Conservation (phyloP, 1,140 invertebrate species). For the Procambarus virginalis region DNA sequence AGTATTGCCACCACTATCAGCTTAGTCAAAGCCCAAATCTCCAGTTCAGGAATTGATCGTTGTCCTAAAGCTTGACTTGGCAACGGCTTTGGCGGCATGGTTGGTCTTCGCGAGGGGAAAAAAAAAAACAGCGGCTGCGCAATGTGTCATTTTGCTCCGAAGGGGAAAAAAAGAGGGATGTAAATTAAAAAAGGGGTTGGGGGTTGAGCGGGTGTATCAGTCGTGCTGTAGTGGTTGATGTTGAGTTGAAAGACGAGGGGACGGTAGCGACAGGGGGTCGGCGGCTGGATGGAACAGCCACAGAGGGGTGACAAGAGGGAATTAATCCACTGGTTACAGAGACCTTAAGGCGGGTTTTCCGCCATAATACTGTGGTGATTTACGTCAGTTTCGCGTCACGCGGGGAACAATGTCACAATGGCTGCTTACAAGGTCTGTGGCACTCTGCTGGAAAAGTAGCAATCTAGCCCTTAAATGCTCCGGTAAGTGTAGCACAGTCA, state of each 20-base stretch:
- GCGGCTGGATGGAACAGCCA: too few species aligned
- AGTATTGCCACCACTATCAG: not conserved
- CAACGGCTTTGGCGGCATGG: not conserved
- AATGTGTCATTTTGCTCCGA: not conserved
- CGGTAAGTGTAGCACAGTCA: not conserved
- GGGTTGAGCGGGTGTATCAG: too few species aligned
- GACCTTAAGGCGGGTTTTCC: not conserved
- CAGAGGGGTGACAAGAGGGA: not conserved
- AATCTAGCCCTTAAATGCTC: not conserved
- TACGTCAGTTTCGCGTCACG: not conserved
- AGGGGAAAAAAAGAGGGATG: not conserved
- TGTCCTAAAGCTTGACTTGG: not conserved
- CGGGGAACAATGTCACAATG: not conserved
- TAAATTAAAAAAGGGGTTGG: not conserved
- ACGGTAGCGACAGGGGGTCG: too few species aligned
- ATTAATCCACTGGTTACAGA: not conserved
- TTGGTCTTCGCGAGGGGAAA: not conserved
- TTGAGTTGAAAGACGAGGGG: too few species aligned
- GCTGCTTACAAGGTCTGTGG: not conserved
- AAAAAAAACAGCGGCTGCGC: not conserved
- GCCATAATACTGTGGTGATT: not conserved
- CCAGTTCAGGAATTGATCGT: not conserved
- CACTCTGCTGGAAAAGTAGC: not conserved
- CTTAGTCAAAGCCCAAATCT: not conserved
- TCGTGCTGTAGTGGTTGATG: not conserved